Base-by-base conservation (phyloP, 2,888 invertebrate species). In the Protonemura montana region DNA sequence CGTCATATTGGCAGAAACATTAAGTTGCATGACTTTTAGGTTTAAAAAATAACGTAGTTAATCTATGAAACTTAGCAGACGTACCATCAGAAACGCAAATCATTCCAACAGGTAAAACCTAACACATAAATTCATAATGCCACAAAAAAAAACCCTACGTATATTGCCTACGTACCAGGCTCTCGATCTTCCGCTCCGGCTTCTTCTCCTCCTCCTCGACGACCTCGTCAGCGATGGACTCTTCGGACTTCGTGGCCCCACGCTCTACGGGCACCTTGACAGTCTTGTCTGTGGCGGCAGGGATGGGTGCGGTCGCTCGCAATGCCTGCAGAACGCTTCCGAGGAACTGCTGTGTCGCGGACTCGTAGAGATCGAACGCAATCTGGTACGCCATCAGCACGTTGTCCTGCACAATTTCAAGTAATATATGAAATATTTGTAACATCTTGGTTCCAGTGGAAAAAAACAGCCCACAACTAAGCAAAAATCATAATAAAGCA, bases 331-430 rank as follows among this genome's bases (percentile, higher is more conserved):
- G 91, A 13, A 98, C 97, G 89, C 96, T 94, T 13, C 96, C 96
- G 85, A 99, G 93, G 91, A 99, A 99, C 91, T 99, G 98, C 92
- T 99, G 99, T 0, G 99, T 99, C 0, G 99, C 99, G 78, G 98
- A 98, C 91, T 99, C 99, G 91, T 99, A 99, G 89, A 99, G 94
- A 93, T 99, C 99, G 92, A 99, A 99, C 0, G 96, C 98, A 89
- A 99, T 98, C 92, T 99, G 99, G 92, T 98, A 99, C 0, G 98
- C 98, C 97, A 99, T 99, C 77, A 99, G 92, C 87, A 96, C 96
- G 88, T 95, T 95, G 88, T 97, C 96, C 92, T 94, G 92, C 0
- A n/a, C n/a, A n/a, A n/a, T n/a, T n/a, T n/a, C n/a, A n/a, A n/a
- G n/a, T n/a, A n/a, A n/a, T n/a, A n/a, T n/a, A n/a, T n/a, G n/a